Evolutionary conservation across 2,888 invertebrate species (phyloP), one percentile per base, ranked within the genome.

Genomic region (Cyaniris semiargus): DNA sequence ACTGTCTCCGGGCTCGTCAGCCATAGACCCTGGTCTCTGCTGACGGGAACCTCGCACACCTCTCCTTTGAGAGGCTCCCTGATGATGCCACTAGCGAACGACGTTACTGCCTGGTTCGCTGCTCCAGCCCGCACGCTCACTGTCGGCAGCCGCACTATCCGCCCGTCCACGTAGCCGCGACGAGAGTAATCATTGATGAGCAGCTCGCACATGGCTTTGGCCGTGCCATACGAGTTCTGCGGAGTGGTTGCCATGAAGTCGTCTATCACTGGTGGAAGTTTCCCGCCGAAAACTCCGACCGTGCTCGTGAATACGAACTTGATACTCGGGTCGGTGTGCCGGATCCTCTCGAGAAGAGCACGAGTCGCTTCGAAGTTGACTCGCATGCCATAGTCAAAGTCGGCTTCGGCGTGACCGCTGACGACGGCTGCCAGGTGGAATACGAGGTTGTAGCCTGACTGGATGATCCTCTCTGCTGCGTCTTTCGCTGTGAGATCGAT

Each of bases 381-480:
- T 76, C 84, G 85, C 75, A 91, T 79, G 1, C 93, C 93, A 5
- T 89, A 84, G 13, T 93, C 90, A 77, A 92, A 90, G 79, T 93
- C 89, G 0, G 81, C 83, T 84, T 93, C 93, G 13, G 93, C 90
- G 71, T 87, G 87, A 0, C 93, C 93, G 78, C 92, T 93, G 38
- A 93, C 92, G 10, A 90, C 83, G 23, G 93, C 93, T 2, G 93
- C 93, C 2, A 93, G 84, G 79, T 93, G 93, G 80, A 91, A 89
- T 21, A 92, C 75, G 13, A 88, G 84, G 76, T 86, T 85, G 60
- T 84, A 83, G 23, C 84, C 83, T n/a, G 82, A 21, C 6, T 83
- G 80, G 8, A 91, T 81, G 1, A 90, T 83, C 0, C 75, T 78
- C 1, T 83, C 85, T 3, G 88, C 86, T 27, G 87, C 88, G 0